phyloP scores from a whole-genome alignment of 1,140 invertebrate species.

The Contarinia nasturtii region DNA sequence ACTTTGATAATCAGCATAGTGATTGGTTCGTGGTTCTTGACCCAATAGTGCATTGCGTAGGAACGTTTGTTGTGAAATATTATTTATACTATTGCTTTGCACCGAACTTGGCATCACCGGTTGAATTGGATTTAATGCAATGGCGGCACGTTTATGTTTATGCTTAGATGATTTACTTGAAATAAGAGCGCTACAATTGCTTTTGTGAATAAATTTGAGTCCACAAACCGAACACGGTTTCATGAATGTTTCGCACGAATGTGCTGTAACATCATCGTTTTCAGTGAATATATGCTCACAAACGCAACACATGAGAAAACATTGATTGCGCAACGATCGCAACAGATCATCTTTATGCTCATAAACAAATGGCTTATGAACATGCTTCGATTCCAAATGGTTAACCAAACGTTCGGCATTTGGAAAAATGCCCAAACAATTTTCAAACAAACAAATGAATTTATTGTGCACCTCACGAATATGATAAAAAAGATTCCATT shows the following conservation, averaged over 20 bases:
- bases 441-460: constrained; percentile 56
- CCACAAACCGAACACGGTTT: constrained; percentile 13
- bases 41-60: too few relatives aligned
- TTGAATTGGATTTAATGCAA: background rate
- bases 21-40: too few relatives aligned
- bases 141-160: too few relatives aligned
- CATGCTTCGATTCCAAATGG: constrained; percentile 55
- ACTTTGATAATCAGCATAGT: too few relatives aligned
- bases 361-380: constrained; percentile 42
- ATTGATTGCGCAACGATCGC: constrained; percentile 38
- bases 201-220: constrained; percentile 11
- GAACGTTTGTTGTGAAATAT: too few relatives aligned
- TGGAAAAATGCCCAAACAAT: constrained; percentile 59
- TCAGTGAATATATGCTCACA: constrained; percentile 55
- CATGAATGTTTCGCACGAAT: constrained; percentile 33
- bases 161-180: background rate
- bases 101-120: background rate
- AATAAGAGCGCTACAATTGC: constrained; percentile 10
- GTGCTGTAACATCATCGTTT: constrained; percentile 48
- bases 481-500: constrained; percentile 64
- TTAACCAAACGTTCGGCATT: constrained; percentile 52
- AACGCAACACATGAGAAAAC: constrained; percentile 55
- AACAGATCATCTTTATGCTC: constrained; percentile 40
- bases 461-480: constrained; percentile 58
- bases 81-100: background rate